These are phyloP conservation scores for Caenorhabditis briggsae DNA, from an alignment of 1,140 invertebrate species.

Conservation along the genomic window DNA sequence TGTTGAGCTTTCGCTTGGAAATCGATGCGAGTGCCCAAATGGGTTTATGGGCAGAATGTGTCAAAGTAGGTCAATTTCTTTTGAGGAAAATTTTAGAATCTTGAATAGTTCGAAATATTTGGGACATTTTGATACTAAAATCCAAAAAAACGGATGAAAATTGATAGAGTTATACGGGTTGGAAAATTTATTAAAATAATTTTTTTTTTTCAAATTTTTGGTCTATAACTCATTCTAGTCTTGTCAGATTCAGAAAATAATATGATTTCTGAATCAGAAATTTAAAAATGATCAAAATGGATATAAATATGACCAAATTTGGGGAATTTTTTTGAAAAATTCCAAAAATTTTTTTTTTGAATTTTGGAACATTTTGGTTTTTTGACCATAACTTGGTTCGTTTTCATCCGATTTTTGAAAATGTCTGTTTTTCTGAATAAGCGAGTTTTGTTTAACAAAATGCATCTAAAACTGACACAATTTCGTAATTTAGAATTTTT, in stretches of 20 bases:
- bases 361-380: too few species aligned
- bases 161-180: not conserved
- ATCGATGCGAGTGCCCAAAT: constrained; percentile 70
- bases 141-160: not conserved
- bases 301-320: not conserved
- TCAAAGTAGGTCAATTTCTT: constrained; percentile 61
- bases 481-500: not conserved
- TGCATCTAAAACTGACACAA: not conserved
- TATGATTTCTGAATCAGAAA: not conserved
- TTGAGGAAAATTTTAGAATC: not conserved
- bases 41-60: constrained; percentile 72
- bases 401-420: too few species aligned
- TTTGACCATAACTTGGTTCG: too few species aligned
- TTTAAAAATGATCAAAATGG: not conserved
- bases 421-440: too few species aligned
- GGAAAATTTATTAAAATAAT: too few species aligned
- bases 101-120: not conserved
- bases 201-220: too few species aligned
- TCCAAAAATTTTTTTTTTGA: too few species aligned
- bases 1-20: constrained; percentile 64
- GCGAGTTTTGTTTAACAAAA: not conserved
- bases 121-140: not conserved
- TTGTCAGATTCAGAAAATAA: not conserved
- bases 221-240: too few species aligned
- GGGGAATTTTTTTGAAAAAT: too few species aligned